These are phyloP conservation scores for Parazoanthus atlanticus DNA, from an alignment of 92 coral and sea anemone genomes.

Conservation along the genomic window DNA sequence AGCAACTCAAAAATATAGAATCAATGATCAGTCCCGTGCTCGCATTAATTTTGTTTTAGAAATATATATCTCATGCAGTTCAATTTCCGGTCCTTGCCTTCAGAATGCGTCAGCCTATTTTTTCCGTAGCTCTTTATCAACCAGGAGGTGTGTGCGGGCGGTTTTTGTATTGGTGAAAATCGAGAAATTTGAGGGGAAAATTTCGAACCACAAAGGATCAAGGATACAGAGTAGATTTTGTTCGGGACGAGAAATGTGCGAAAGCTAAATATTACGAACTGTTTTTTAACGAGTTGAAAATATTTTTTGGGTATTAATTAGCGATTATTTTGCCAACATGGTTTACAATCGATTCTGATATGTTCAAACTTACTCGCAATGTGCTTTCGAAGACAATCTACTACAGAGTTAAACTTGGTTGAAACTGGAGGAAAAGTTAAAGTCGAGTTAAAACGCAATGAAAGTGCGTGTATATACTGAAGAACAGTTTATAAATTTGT, in stretches of 20 bases:
- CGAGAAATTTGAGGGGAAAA: not conserved
- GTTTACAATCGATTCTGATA: no score
- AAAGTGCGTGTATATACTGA: not conserved
- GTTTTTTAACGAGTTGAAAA: not conserved
- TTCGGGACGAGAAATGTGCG: not conserved
- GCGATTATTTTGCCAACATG: not conserved
- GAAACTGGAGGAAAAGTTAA: not conserved
- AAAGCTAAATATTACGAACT: not conserved
- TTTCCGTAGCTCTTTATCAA: not conserved
- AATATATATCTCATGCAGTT: not conserved
- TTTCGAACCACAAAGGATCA: not conserved
- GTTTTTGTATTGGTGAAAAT: not conserved
- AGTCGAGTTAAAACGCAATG: not conserved
- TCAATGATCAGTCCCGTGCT: not conserved
- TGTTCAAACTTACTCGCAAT: no score
- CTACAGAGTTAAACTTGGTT: not conserved
- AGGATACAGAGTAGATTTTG: not conserved
- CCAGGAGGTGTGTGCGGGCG: not conserved
- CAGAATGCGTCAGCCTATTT: not conserved
- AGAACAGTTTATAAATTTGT: not conserved
- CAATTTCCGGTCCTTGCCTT: slow-evolving; percentile 4
- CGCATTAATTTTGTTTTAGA: not conserved
- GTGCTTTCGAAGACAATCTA: not conserved
- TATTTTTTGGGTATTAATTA: not conserved
- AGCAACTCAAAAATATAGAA: not conserved